Percentiles rank a stretch among this genome's conserved stretches.
phyloP scores from a whole-genome alignment of 2,113 vertebrate species.

The Okapia johnstoni region DNA sequence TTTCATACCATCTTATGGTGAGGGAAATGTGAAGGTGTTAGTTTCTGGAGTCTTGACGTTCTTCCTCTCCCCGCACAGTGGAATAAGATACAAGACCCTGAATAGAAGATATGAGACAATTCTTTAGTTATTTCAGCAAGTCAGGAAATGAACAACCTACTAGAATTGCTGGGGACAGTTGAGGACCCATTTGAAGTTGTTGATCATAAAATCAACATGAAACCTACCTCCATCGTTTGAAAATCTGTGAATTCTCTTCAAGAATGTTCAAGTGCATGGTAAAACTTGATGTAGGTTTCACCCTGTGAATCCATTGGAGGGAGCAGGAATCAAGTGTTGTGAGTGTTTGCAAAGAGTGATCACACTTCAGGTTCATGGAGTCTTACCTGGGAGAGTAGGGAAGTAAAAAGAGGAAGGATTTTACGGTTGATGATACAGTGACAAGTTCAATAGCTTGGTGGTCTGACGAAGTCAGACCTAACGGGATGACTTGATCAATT shows the following conservation, averaged over 20 bases:
- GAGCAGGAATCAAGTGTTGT: not conserved
- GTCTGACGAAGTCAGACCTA: not conserved
- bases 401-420: not conserved
- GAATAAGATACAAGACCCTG: not conserved
- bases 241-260: not conserved
- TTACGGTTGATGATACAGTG: not conserved
- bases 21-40: not conserved
- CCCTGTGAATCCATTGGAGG: not conserved
- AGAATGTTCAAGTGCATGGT: not conserved
- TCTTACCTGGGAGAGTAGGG: not conserved
- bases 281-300: not conserved
- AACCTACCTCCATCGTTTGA: not conserved
- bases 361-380: not conserved
- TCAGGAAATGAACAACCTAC: not conserved
- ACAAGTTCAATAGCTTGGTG: not conserved
- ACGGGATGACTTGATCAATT: not conserved
- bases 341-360: not conserved
- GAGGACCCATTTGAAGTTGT: not conserved
- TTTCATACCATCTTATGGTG: not conserved
- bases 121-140: not conserved
- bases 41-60: not conserved
- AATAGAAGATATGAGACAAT: not conserved
- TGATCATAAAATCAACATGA: not conserved
- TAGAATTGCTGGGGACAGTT: not conserved
- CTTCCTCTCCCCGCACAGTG: not conserved